Evolutionary conservation across 2,888 invertebrate species (phyloP).

Genomic region (Tetanocera ferruginea): DNA sequence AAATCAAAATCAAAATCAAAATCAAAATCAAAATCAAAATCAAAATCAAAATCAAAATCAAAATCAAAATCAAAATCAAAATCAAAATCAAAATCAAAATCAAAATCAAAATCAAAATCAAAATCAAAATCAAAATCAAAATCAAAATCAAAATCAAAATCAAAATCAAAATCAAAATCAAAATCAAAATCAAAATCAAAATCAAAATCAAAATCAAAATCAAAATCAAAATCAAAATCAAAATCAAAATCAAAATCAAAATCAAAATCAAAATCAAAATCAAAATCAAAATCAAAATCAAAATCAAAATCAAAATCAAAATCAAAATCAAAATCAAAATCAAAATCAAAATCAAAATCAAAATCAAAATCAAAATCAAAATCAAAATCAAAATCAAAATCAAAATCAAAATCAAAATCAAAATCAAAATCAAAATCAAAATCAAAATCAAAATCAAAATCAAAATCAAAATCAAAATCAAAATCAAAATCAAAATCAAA

Average conservation of each 20-base stretch:
- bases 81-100: neutral
- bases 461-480: neutral
- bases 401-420: no score
- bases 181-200: neutral
- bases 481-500: neutral
- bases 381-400: no score
- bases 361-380: no score
- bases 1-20: neutral
- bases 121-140: neutral
- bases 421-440: no score
- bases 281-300: no score
- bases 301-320: no score
- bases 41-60: neutral
- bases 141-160: neutral
- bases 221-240: no score
- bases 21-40: neutral
- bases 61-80: neutral
- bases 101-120: neutral
- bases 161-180: neutral
- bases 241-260: no score
- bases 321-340: no score
- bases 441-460: neutral
- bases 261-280: no score
- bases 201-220: no score
- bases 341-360: no score